phyloP scores from a whole-genome alignment of 1,140 invertebrate species.

The Olivierus martensii region DNA sequence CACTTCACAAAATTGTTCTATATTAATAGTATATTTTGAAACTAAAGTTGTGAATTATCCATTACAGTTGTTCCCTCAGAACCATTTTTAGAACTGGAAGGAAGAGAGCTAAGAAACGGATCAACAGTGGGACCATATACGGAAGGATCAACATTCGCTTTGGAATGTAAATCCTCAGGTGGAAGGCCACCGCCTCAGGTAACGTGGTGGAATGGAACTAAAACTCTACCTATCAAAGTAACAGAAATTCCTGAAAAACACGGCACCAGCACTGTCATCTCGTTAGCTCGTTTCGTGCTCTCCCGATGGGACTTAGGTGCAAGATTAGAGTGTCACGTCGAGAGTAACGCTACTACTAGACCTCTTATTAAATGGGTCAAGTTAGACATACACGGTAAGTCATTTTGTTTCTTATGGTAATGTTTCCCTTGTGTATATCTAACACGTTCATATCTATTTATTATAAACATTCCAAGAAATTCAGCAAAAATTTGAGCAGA shows the following conservation, averaged over 20 bases:
- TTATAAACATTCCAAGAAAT: too few species aligned
- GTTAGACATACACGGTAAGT: slow-evolving; percentile 67
- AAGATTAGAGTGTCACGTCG: slow-evolving; percentile 50
- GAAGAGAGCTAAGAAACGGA: slow-evolving; percentile 10
- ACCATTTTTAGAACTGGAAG: slow-evolving; percentile 14
- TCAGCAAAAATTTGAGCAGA: too few species aligned
- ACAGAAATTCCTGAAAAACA: slow-evolving; percentile 7
- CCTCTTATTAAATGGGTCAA: slow-evolving; percentile 49
- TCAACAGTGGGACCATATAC: slow-evolving; percentile 20
- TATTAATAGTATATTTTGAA: too few species aligned
- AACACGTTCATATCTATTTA: neutral
- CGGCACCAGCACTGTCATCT: slow-evolving; percentile 15
- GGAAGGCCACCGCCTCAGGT: slow-evolving; percentile 22
- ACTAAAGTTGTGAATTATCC: too few species aligned
- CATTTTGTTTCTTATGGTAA: neutral
- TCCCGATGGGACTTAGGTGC: slow-evolving; percentile 58
- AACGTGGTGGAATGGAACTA: slow-evolving; percentile 22
- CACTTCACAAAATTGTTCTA: too few species aligned
- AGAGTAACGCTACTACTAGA: slow-evolving; percentile 28
- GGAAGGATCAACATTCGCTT: slow-evolving; percentile 21
- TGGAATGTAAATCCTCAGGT: slow-evolving; percentile 23
- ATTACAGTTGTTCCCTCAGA: slow-evolving; percentile 12
- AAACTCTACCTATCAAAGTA: slow-evolving; percentile 19
- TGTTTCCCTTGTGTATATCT: too few species aligned
- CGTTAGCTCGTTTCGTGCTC: slow-evolving; percentile 20